Evolutionary conservation across 1,140 invertebrate species (phyloP), one percentile per base, ranked within the genome.

Genomic region (Drosophila saltans): DNA sequence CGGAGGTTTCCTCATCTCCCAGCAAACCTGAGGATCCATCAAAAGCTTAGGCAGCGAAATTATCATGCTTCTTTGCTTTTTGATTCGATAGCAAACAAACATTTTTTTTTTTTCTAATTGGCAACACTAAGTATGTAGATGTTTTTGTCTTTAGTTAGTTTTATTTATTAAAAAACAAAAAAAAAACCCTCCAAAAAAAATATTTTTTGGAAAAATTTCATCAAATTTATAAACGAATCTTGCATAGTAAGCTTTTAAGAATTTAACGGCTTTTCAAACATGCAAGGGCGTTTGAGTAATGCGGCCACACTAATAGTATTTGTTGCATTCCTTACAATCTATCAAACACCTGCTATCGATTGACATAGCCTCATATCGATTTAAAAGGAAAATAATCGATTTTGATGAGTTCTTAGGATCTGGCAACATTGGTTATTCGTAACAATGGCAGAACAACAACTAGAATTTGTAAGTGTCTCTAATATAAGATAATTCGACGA

Each of bases 401-500:
- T 40, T 21, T 55, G 1, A 3, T 43, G 8, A n/a, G 41, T 16
- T 43, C 41, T 43, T 2, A 10, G 24, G 5, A 52, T 52, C 24
- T 52, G 21, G 8, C 33, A 21, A 24, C 57, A 39, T 26, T 33
- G 16, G 45, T 30, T 63, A 21, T 33, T 63, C 4, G 61, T 48
- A 48, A 48, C 61, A 66, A 66, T 68, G 66, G 61, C 67, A 69
- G 65, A 72, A 68, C 57, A 62, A 72, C 70, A 68, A 72, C 70
- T 62, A 68, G 65, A 72, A 72, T 61, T 69, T 59, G 70, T 72
- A 72, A 72, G 70, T 69, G 67, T 55, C 36, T 48, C 67, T 10
- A 63, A 64, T 63, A 74, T 75, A 65, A 68, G 61, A 3, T 76
- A 77, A 59, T 52, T 52, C 45, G 91, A 94, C 55, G 72, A 57